Evolutionary conservation across 2,888 invertebrate genomes (phyloP), one percentile per base, ranked within the genome.

Genomic region (Yponomeuta plumbellus): DNA sequence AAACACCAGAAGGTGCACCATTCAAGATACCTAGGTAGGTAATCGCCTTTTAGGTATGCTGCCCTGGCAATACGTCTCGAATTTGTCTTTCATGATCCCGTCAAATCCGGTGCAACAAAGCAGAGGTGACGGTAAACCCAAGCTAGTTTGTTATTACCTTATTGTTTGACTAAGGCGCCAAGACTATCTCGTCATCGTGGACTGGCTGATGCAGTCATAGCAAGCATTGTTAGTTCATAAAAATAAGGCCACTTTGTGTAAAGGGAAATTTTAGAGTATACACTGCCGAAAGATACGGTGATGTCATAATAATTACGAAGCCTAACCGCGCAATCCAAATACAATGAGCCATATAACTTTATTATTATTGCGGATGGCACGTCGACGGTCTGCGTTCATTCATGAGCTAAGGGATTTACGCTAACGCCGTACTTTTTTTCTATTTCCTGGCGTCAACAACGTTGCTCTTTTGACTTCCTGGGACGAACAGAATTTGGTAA

Each of bases 351-450:
- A 52, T 52, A 17, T 52, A 44, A 52, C 44, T 17, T 52, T 34
- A 34, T 52, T 52, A 52, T 52, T 13, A 52, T 52, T 52, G 44
- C 44, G 44, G 44, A 52, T 52, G 44, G 44, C 13, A 13, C 5
- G 44, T 13, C 17, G 44, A 17, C 13, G 44, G 13, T 52, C 44
- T n/a, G 61, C 34, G 61, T 61, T 61, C 61, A 61, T 61, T 61
- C 61, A 61, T 61, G 23, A 61, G 17, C 23, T 61, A 13, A 26
- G 61, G 61, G 17, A 61, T 61, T 61, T 61, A 58, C 58, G 58
- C 58, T 11, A 58, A 58, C 21, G 58, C 21, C 58, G 21, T 21
- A 2, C 34, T 58, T 22, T 52, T 52, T 52, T 52, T 52, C 44
- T 2, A 52, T 52, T 52, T 52, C 44, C 44, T 52, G 44, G 44